Base-by-base conservation (phyloP, 92 coral and sea anemone species). In the Chrysogorgia sp. region DNA sequence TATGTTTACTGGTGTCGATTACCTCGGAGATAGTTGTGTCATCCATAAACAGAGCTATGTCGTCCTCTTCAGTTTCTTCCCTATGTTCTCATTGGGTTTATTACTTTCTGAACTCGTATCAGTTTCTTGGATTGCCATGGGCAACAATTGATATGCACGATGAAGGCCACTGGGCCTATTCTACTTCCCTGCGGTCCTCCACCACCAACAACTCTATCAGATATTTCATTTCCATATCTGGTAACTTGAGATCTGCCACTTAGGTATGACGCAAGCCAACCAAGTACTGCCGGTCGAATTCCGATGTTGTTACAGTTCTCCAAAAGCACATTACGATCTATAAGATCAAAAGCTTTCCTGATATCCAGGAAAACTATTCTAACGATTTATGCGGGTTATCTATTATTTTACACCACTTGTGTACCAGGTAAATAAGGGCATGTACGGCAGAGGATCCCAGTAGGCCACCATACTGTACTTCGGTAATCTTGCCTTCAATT, bases 181-280 rank as follows among this genome's bases (percentile, higher is more conserved):
- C 28, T 53, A 17, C 60, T 53, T 17, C 60, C 60, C 17, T 53
- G 60, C 7, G 60, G 60, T 19, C n/a, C n/a, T n/a, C n/a, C n/a
- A n/a, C n/a, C n/a, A n/a, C n/a, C n/a, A n/a, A n/a, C n/a, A n/a
- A n/a, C n/a, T n/a, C n/a, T n/a, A n/a, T n/a, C n/a, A n/a, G n/a
- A n/a, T n/a, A n/a, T n/a, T 4, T 53, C 28, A 19, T 53, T 19
- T 23, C 60, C 60, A 23, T 53, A 23, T 23, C 6, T 23, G 3
- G 21, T n/a, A n/a, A n/a, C n/a, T 6, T 58, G 63, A 8, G 29
- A 58, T 58, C 63, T 58, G 2, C 30, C 30, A 24, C 34, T 24
- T n/a, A 47, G n/a, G 15, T 47, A 47, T 7, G 63, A 23, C 17
- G 63, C 63, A 57, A 63, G 70, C 70, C 47, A 63, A 2, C 40